Evolutionary conservation across 35 echinoderm and acorn worm genomes (phyloP).

Genomic region (Patiria miniata): DNA sequence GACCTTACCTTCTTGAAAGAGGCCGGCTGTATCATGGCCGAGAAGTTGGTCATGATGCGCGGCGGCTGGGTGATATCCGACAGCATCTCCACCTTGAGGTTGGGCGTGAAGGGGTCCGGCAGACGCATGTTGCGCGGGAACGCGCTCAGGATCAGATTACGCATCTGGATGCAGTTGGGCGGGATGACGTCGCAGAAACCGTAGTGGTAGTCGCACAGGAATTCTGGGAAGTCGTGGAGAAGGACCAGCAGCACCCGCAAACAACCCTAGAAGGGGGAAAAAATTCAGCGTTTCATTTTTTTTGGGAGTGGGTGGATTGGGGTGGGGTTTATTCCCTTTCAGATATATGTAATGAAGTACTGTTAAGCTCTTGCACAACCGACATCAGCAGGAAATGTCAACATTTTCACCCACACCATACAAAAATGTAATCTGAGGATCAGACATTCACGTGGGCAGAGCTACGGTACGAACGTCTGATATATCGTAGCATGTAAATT

Average conservation of each 20-base stretch:
- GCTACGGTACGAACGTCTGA: no score
- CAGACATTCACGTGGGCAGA: no score
- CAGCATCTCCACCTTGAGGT: conserved; percentile 98
- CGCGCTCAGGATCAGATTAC: conserved; percentile 96
- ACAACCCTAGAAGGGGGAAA: conserved; percentile 63
- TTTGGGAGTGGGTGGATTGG: no score
- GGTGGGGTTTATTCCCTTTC: no score
- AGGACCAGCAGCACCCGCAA: conserved; percentile 86
- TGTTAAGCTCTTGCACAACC: no score
- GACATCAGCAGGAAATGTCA: no score
- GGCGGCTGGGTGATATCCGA: conserved; percentile 94
- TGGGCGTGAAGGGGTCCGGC: conserved; percentile 98
- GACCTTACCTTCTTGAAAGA: conserved; percentile 99
- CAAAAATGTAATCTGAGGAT: no score
- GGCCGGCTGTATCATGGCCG: conserved; percentile 95
- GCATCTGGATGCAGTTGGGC: conserved; percentile 99
- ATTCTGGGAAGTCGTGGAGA: conserved; percentile 99
- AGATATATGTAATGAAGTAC: no score
- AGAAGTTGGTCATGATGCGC: conserved; percentile 92
- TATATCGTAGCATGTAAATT: no score
- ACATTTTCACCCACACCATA: no score
- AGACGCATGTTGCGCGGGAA: conserved; percentile 99
- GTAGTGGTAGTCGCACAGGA: conserved; percentile 99
- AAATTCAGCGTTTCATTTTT: not conserved
- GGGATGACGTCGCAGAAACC: conserved; percentile 99